Evolutionary conservation across 2,113 vertebrate genomes (phyloP), one percentile per base, ranked within the genome.

Genomic region (Naja naja): DNA sequence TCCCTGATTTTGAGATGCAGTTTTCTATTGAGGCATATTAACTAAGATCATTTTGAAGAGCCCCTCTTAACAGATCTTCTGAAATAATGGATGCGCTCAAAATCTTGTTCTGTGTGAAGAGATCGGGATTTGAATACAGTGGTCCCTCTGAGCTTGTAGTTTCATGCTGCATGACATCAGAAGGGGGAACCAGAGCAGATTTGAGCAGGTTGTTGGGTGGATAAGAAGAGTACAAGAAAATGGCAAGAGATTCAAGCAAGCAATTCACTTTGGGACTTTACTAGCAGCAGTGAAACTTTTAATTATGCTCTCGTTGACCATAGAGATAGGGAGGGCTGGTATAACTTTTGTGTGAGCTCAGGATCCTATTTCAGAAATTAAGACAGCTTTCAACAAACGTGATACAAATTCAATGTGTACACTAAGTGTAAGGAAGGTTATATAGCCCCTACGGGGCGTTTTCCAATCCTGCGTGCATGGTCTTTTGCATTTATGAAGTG

Each of bases 1-100:
- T 9, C 47, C 47, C 1, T 56, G 16, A 52, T 0, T 0, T 43
- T 18, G 0, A 87, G 81, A n/a, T 11, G 5, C 18, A 23, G 18
- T 22, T 16, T 88, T 87, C 53, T 45, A 22, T 9, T 56, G 20
- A 55, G 34, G 27, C 10, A 3, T 74, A 22, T 69, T 90, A 64
- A 49, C 25, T 4, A 74, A 22, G 25, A 52, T 0, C 5, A 49
- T 90, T 45, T 55, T 60, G 45, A 58, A 45, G 54, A 43, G 27
- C 4, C 0, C 1, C 18, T 43, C 18, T 56, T 74, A 1, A 39
- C 30, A 30, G 5, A 53, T 23, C 22, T 25, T 54, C 53, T 34
- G 52, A 34, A 88, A 27, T 52, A 52, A 11, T 39, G n/a, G 49
- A 34, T 18, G 5, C 1, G 30, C 16, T 27, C 4, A 54, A 54